A percentile compares a stretch with the other conserved stretches of the same genome.
Conservation (phyloP, 2,888 invertebrate species). For the Diarsia mendica region DNA sequence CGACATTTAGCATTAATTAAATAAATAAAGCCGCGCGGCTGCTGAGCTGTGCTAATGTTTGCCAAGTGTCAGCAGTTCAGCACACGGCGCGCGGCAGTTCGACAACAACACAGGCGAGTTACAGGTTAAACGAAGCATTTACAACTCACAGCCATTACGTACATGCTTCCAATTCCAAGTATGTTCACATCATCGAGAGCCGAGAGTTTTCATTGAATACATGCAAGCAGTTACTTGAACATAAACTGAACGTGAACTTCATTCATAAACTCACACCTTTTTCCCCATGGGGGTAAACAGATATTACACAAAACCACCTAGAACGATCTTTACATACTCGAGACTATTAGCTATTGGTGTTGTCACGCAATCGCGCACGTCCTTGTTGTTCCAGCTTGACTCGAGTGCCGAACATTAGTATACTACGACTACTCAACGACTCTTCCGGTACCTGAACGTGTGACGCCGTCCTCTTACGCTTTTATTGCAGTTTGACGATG, state of each 20-base stretch:
- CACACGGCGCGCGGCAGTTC: neutral
- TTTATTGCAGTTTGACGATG: neutral
- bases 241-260: neutral
- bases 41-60: constrained; percentile 39
- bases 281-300: too few species aligned
- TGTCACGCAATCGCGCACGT: neutral
- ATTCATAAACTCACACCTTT: neutral
- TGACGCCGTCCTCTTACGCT: neutral
- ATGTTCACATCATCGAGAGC: neutral
- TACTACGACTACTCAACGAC: neutral
- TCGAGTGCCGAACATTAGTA: neutral
- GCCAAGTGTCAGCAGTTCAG: neutral
- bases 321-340: neutral
- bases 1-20: constrained; percentile 25
- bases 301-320: neutral
- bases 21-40: constrained; percentile 32
- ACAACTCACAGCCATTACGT: neutral
- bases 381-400: neutral
- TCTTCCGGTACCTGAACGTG: neutral
- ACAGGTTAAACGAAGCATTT: neutral
- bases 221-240: too few species aligned
- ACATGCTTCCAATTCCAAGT: neutral
- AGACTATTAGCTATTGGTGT: neutral
- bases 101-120: neutral
- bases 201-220: neutral